Evolutionary conservation across 2,888 invertebrate genomes (phyloP).

Genomic region (Patella depressa): DNA sequence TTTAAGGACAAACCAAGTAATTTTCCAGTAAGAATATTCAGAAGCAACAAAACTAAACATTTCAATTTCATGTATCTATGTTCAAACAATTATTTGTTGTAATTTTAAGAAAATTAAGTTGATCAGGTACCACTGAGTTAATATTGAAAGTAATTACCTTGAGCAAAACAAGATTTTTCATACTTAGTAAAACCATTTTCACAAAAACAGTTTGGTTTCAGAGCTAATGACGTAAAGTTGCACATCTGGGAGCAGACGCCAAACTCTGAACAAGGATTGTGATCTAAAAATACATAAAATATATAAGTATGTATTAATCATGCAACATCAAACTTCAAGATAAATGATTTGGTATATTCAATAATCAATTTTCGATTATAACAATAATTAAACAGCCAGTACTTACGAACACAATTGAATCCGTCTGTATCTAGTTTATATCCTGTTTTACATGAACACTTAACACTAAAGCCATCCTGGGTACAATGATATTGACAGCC

Average conservation of each 20-base stretch:
- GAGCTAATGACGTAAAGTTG: slow-evolving; percentile 78
- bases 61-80: too few species aligned
- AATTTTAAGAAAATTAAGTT: too few species aligned
- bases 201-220: slow-evolving; percentile 67
- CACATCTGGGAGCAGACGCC: slow-evolving; percentile 81
- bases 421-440: slow-evolving; percentile 45
- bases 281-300: slow-evolving; percentile 37
- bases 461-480: slow-evolving; percentile 28
- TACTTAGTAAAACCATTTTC: slow-evolving; percentile 30
- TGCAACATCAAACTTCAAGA: too few species aligned
- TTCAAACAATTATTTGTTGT: too few species aligned
- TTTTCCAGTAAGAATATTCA: too few species aligned
- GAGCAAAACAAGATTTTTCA: slow-evolving; percentile 24
- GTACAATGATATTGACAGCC: slow-evolving; percentile 46
- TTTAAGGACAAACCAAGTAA: too few species aligned
- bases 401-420: slow-evolving; percentile 47
- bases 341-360: too few species aligned
- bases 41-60: too few species aligned
- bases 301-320: too few species aligned
- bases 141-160: slow-evolving; percentile 21
- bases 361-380: too few species aligned
- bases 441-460: slow-evolving; percentile 48
- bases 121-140: too few species aligned
- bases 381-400: background rate
- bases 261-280: slow-evolving; percentile 76